Evolutionary conservation across 2,113 vertebrate genomes (phyloP).

Genomic region (Gila orcuttii): DNA sequence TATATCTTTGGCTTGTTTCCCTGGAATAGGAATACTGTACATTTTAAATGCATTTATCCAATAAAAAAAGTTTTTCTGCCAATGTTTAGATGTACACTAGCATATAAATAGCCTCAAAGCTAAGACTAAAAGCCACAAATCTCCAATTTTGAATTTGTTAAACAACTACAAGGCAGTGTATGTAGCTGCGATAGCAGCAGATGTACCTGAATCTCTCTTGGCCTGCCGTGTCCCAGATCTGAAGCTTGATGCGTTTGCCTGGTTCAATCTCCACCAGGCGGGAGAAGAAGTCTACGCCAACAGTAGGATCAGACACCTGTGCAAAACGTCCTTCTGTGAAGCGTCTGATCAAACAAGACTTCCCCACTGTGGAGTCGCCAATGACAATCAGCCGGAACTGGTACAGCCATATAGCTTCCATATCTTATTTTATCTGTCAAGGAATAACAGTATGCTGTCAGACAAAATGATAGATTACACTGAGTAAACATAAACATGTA

Average conservation of each 20-base stretch:
- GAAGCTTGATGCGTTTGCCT: conserved; percentile 92
- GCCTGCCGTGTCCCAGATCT: conserved; percentile 90
- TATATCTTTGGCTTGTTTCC: background rate
- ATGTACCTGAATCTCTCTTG: conserved; percentile 88
- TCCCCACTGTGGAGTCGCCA: conserved; percentile 94
- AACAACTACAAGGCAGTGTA: background rate
- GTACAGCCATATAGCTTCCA: conserved; percentile 98
- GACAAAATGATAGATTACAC: background rate
- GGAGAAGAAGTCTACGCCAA: conserved; percentile 96
- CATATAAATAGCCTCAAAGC: background rate
- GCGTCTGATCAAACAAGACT: conserved; percentile 92
- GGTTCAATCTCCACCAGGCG: conserved; percentile 94
- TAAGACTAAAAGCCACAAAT: background rate
- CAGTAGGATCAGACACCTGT: conserved; percentile 94
- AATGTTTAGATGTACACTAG: background rate
- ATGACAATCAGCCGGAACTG: conserved; percentile 96
- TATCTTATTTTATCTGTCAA: conserved; percentile 69
- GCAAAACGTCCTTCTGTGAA: conserved; percentile 95
- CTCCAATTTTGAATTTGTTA: background rate
- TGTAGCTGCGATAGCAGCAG: background rate
- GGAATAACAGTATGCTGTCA: background rate
- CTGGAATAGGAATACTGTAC: background rate
- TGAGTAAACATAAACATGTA: background rate
- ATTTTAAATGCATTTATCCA: background rate
- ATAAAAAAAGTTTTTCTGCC: background rate